Evolutionary conservation across 1,140 invertebrate species (phyloP), one percentile per base, ranked within the genome.

Genomic region (Zaprionus capensis): DNA sequence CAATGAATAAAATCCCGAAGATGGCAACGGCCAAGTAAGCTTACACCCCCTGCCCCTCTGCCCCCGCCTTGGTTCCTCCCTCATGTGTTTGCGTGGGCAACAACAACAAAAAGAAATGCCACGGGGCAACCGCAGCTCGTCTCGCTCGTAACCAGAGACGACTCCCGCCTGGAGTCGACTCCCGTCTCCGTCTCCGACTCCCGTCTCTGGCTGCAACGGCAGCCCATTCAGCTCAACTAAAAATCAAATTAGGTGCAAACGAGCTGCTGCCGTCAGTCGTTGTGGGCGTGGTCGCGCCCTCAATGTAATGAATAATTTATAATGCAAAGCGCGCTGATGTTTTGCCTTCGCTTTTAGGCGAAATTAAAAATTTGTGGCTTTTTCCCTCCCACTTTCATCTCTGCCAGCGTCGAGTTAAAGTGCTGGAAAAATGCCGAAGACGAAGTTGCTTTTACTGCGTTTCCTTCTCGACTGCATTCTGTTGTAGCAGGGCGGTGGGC

Each of bases 241-340:
- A 90, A 90, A 90, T 90, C 85, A 90, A 90, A 90, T 90, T 90
- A 90, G 85, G 85, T 90, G 85, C 85, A 90, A 90, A 90, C 86
- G 85, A 90, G 82, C 85, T 75, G 82, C 85, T 72, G 71, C 76
- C 76, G 79, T 84, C 84, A 85, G 84, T 41, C 57, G 24, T 46
- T 62, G 61, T 57, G 64, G 57, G 69, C 34, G 61, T 20, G 41
- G 65, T 24, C 11, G 36, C 49, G 65, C 59, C 62, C 59, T 74
- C 65, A 81, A 77, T 90, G 85, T 90, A 90, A 90, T 90, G 85
- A 90, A 90, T 90, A 90, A 90, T 90, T 90, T 90, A 90, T 90
- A 90, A 90, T 85, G 76, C 75, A 77, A 68, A 64, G 41, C 41
- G 41, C 66, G 71, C 62, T 75, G 36, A 69, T 63, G 65, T 78